phyloP scores from a whole-genome alignment of 2,113 vertebrate genomes.

The Oreamnos americanus region DNA sequence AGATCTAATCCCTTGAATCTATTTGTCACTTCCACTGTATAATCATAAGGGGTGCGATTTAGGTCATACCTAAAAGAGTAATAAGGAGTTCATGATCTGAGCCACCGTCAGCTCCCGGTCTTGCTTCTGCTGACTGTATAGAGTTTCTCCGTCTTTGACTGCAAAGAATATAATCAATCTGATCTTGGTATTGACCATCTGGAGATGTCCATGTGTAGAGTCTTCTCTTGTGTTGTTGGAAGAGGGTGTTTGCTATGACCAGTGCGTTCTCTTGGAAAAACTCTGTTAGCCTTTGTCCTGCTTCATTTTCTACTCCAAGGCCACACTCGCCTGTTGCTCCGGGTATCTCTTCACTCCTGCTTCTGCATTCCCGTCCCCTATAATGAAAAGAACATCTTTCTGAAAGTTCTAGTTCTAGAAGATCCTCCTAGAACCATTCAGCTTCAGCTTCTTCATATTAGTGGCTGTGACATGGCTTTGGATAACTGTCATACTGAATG shows the following conservation, averaged over 20 bases:
- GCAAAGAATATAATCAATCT: background rate
- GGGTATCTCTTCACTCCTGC: background rate
- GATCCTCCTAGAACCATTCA: background rate
- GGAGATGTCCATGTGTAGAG: background rate
- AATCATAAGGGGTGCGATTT: rapidly evolving
- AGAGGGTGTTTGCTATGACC: background rate
- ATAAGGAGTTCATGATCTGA: background rate
- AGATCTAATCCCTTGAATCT: background rate
- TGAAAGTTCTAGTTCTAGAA: background rate
- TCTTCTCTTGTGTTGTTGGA: background rate
- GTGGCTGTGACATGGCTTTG: background rate
- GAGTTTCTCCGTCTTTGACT: background rate
- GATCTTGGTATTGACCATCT: background rate
- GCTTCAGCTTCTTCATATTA: background rate
- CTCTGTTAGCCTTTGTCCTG: background rate
- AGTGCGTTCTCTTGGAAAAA: rapidly evolving
- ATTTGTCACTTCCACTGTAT: background rate
- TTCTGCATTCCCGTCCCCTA: background rate
- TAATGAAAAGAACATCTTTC: background rate
- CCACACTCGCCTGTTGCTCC: background rate
- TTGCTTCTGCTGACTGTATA: background rate
- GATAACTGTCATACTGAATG: background rate
- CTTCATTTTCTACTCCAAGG: background rate
- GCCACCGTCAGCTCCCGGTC: rapidly evolving
- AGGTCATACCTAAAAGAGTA: background rate